These are phyloP conservation scores for Portunus trituberculatus DNA, from an alignment of 1,140 invertebrate genomes.

Conservation along the genomic window DNA sequence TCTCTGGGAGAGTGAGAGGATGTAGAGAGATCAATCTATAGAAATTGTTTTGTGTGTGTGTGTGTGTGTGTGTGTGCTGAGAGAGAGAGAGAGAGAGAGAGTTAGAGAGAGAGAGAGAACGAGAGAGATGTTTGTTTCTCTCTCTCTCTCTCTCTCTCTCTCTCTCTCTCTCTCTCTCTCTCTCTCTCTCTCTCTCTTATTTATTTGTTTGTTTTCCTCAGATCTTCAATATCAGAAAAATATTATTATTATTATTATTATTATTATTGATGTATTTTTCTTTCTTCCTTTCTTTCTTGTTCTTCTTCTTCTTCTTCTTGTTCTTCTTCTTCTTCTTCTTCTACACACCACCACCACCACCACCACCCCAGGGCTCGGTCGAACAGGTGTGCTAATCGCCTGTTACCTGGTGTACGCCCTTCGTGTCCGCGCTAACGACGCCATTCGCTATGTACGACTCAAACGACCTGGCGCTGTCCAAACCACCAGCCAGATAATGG, in stretches of 20 bases:
- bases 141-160: neutral
- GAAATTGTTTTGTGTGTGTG: neutral
- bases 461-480: conserved; percentile 90
- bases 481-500: conserved; percentile 89
- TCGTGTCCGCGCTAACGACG: conserved; percentile 88
- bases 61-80: conserved; percentile 6
- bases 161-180: neutral
- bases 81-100: neutral
- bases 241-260: neutral
- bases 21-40: neutral
- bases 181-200: too few relatives aligned
- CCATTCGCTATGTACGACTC: conserved; percentile 90
- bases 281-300: neutral
- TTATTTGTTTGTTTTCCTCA: neutral
- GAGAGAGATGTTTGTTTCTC: neutral
- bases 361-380: conserved; percentile 85
- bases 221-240: too few relatives aligned
- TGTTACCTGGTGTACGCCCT: conserved; percentile 92
- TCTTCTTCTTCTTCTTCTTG: too few relatives aligned
- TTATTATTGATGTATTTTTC: neutral
- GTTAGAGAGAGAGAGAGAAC: neutral
- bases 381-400: conserved; percentile 92
- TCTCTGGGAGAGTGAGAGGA: neutral
- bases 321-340: neutral
- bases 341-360: neutral